Conservation (phyloP, 1,140 invertebrate genomes). For the Cydia strobilella region DNA sequence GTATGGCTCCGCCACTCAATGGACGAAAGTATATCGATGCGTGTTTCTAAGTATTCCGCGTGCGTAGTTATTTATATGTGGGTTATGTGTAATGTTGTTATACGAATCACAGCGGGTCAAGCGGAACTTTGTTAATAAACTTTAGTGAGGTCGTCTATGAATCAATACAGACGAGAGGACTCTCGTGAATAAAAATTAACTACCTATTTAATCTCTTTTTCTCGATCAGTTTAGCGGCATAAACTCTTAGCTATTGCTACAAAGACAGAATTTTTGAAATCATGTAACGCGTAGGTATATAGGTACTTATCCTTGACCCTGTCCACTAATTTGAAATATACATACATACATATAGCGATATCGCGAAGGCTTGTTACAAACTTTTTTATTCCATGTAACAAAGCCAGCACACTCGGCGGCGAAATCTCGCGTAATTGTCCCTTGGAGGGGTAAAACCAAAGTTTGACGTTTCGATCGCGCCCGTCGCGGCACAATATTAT, state of each 20-base stretch:
- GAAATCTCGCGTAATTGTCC: slow-evolving; percentile 22
- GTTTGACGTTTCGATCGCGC: slow-evolving; percentile 28
- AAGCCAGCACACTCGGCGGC: background rate
- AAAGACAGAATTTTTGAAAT: no score
- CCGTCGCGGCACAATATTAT: slow-evolving; percentile 31
- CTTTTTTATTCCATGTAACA: background rate
- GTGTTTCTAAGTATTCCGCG: background rate
- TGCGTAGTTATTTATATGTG: background rate
- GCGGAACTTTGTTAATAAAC: background rate
- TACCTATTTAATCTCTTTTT: no score
- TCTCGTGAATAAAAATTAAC: no score
- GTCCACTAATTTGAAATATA: no score
- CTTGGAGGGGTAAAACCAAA: slow-evolving; percentile 7
- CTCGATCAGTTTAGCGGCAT: no score
- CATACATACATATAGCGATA: background rate
- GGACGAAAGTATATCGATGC: no score
- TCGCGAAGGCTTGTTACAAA: background rate
- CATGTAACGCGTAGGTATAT: no score
- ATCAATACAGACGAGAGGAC: no score
- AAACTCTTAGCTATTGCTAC: no score
- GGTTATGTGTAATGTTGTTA: background rate
- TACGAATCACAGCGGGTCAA: background rate
- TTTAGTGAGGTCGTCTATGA: background rate
- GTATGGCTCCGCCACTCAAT: no score
- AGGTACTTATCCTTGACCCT: no score